Evolutionary conservation across 2,888 invertebrate species (phyloP).

Genomic region (Tryphoninae sp.): DNA sequence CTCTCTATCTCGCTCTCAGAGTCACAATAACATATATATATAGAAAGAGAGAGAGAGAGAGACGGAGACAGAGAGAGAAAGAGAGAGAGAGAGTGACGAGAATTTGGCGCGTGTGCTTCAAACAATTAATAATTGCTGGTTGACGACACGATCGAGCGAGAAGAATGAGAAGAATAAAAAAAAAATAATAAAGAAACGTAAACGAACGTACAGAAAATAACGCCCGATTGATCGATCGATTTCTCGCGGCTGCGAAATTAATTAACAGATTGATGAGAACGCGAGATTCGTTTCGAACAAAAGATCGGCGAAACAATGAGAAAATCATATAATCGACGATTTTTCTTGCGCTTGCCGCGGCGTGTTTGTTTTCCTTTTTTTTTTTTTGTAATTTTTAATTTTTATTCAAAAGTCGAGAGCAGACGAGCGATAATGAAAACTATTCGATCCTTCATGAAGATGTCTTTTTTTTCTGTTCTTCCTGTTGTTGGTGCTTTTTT

Average conservation of each 20-base stretch:
- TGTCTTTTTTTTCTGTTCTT: slow-evolving; percentile 10
- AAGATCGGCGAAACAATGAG: not conserved
- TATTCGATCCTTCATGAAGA: slow-evolving; percentile 42
- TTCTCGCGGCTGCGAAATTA: not conserved
- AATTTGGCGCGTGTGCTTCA: slow-evolving; percentile 42
- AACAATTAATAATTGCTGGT: slow-evolving; percentile 49
- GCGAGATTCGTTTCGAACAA: not conserved
- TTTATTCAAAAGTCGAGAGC: not conserved
- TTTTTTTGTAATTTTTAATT: not conserved
- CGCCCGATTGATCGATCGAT: slow-evolving; percentile 37
- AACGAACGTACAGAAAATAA: not conserved
- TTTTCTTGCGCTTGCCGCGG: slow-evolving; percentile 5
- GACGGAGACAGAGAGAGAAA: not conserved
- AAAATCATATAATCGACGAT: slow-evolving; percentile 26
- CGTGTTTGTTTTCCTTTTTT: not conserved
- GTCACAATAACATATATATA: not conserved
- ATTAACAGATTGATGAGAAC: slow-evolving; percentile 38
- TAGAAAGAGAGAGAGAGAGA: too few relatives aligned
- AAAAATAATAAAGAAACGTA: not conserved
- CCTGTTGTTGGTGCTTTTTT: not conserved
- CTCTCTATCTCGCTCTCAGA: too few relatives aligned
- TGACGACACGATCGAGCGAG: slow-evolving; percentile 2
- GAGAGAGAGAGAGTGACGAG: not conserved
- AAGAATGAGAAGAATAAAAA: slow-evolving; percentile 19
- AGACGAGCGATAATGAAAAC: slow-evolving; percentile 54